Evolutionary conservation across 2,797 vertebrate genomes (phyloP).

Genomic region (Petrocephalus sullivani): DNA sequence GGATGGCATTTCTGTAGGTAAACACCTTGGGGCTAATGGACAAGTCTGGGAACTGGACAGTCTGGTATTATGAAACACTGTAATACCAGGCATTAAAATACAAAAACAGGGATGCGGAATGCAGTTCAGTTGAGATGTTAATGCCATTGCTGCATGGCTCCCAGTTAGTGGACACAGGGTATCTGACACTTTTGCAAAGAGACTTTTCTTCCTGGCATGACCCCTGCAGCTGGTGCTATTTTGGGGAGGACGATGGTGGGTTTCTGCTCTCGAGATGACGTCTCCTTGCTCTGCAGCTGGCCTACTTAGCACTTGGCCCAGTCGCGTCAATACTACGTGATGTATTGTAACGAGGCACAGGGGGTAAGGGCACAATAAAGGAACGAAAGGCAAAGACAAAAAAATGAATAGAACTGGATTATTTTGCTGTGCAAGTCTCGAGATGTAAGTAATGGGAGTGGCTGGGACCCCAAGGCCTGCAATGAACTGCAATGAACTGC

Average conservation of each 20-base stretch:
- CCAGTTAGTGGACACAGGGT: not conserved
- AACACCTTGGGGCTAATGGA: not conserved
- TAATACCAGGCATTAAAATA: not conserved
- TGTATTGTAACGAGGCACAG: not conserved
- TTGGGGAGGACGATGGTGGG: not conserved
- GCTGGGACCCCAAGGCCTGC: not conserved
- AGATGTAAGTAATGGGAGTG: not conserved
- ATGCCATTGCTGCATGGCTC: not conserved
- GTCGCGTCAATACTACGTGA: not conserved
- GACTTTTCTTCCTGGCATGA: not conserved
- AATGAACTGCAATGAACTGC: not conserved
- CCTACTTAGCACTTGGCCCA: slow-evolving; percentile 16
- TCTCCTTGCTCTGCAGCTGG: not conserved
- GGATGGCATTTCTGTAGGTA: not conserved
- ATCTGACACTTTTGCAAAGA: not conserved
- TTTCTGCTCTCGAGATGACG: not conserved
- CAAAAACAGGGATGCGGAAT: not conserved
- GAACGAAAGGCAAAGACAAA: not conserved
- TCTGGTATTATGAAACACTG: not conserved
- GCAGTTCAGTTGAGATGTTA: not conserved
- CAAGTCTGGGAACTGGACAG: not conserved
- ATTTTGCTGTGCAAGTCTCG: slow-evolving; percentile 5
- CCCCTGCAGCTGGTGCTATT: not conserved
- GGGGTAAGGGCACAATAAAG: not conserved
- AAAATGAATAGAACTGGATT: slow-evolving; percentile 1